Conservation (phyloP, 1,140 invertebrate genomes). For the Mizuhopecten yessoensis region DNA sequence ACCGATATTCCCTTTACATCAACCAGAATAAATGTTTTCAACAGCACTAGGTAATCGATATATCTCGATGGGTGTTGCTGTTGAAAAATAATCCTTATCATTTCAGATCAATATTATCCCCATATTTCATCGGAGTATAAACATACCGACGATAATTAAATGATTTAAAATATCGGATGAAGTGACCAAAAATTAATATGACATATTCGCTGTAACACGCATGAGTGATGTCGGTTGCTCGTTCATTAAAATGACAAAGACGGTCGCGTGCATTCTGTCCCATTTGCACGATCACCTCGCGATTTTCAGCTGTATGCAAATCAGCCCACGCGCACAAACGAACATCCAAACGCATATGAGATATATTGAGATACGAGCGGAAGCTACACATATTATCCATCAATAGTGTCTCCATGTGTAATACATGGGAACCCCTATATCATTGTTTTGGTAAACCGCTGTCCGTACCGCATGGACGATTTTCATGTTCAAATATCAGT, state of each 20-base stretch:
- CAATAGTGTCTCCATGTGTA: neutral
- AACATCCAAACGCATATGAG: slow-evolving; percentile 28
- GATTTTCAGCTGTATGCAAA: slow-evolving; percentile 38
- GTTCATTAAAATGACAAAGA: slow-evolving; percentile 21
- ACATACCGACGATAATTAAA: neutral
- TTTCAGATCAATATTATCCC: neutral
- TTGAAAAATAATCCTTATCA: neutral
- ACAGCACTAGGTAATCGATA: neutral
- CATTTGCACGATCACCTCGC: slow-evolving; percentile 23
- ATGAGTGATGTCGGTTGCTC: neutral
- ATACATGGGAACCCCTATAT: slow-evolving; percentile 18
- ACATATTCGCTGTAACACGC: slow-evolving; percentile 37
- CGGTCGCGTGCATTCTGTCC: slow-evolving; percentile 15
- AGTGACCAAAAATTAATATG: slow-evolving; percentile 28
- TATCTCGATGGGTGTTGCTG: neutral
- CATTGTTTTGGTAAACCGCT: slow-evolving; percentile 34
- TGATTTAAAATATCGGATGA: slow-evolving; percentile 38
- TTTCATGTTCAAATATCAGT: neutral
- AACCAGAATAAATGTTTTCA: neutral
- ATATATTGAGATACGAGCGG: slow-evolving; percentile 33
- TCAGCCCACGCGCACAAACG: slow-evolving; percentile 8
- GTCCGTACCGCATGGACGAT: slow-evolving; percentile 1
- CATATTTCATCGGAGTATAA: neutral
- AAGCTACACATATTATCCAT: slow-evolving; percentile 2
- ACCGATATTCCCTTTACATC: too few relatives aligned